phyloP scores from a whole-genome alignment of 2,888 invertebrate species.

The Melolontha melolontha region DNA sequence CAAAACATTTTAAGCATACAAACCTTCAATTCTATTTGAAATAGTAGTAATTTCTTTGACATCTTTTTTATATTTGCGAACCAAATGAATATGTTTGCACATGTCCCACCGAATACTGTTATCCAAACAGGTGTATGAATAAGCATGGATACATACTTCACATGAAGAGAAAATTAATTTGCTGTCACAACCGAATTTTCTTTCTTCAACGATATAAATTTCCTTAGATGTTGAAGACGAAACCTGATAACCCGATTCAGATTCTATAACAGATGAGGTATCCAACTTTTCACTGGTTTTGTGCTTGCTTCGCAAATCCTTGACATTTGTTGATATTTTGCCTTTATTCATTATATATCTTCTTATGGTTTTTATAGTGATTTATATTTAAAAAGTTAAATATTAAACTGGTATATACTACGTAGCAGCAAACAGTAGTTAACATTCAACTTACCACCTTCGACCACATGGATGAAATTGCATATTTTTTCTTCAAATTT shows the following conservation, averaged over 20 bases:
- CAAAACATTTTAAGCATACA: no score
- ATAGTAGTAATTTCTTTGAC: no score
- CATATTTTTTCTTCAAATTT: no score
- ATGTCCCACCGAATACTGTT: constrained; percentile 18
- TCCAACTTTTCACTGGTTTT: constrained; percentile 35
- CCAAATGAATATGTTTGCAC: constrained; percentile 15
- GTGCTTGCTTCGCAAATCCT: constrained; percentile 28
- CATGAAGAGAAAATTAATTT: constrained; percentile 34
- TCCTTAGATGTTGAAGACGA: constrained; percentile 6
- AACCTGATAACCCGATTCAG: constrained; percentile 12
- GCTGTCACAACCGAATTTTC: constrained; percentile 15
- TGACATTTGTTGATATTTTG: constrained; percentile 38
- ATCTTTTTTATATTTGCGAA: no score
- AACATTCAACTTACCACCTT: no score
- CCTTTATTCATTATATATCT: constrained; percentile 40
- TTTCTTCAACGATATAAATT: not conserved
- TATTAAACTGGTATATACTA: no score
- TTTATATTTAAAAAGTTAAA: no score
- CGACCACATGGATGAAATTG: no score
- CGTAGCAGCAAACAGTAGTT: no score
- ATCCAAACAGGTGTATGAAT: constrained; percentile 37
- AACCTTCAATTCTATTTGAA: no score
- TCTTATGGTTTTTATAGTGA: no score
- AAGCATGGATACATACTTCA: constrained; percentile 30
- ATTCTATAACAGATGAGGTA: not conserved